These are phyloP conservation scores for Vanacampus margaritifer DNA, from an alignment of 2,113 vertebrate genomes.

Conservation along the genomic window DNA sequence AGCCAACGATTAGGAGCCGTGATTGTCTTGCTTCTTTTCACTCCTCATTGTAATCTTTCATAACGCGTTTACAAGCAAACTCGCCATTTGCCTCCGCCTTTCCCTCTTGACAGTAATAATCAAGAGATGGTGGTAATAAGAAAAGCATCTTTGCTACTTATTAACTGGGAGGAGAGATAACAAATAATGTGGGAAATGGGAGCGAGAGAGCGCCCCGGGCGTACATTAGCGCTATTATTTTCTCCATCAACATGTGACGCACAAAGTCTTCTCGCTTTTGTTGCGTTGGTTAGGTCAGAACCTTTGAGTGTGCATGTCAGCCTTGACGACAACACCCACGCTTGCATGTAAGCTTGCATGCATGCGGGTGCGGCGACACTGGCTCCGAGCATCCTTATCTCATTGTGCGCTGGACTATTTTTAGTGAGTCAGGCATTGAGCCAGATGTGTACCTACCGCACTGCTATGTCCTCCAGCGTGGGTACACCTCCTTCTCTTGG, in stretches of 20 bases:
- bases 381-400: constrained; percentile 41
- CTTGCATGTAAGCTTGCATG: constrained; percentile 17
- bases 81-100: constrained; percentile 23
- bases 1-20: constrained; percentile 28
- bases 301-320: constrained; percentile 1
- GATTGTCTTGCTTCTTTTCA: constrained; percentile 26
- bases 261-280: constrained; percentile 3
- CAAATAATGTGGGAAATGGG: constrained; percentile 6
- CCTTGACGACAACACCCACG: constrained; percentile 9
- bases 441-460: constrained; percentile 54
- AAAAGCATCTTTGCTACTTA: constrained; percentile 25
- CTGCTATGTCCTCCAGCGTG: constrained; percentile 34
- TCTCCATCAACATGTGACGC: constrained; percentile 20
- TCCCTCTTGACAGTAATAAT: constrained; percentile 30
- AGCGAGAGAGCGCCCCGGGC: constrained; percentile 8
- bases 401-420: constrained; percentile 65
- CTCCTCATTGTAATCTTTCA: constrained; percentile 33
- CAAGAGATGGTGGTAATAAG: constrained; percentile 21
- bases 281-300: not conserved
- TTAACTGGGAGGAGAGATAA: constrained; percentile 20
- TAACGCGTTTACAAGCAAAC: constrained; percentile 35
- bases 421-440: constrained; percentile 50
- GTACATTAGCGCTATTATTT: not conserved
- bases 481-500: constrained; percentile 27
- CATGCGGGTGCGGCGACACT: constrained; percentile 31